phyloP scores from a whole-genome alignment of 2,797 vertebrate genomes.

The Chromobotia macracanthus region DNA sequence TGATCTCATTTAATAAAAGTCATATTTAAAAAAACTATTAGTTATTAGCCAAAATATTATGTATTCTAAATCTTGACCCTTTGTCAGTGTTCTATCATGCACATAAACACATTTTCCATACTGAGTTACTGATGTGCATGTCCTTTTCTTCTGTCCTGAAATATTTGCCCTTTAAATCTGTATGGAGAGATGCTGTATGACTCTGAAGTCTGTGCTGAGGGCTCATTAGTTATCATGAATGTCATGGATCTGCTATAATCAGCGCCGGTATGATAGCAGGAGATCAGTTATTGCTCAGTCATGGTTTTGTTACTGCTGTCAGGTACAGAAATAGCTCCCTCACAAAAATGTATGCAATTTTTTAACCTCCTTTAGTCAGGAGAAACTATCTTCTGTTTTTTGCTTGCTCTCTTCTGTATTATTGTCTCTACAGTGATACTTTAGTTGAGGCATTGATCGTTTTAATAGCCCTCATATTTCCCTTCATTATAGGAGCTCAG shows the following conservation, averaged over 20 bases:
- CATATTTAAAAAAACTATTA: too few relatives aligned
- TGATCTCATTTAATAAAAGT: too few relatives aligned
- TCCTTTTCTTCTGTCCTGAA: constrained; percentile 10
- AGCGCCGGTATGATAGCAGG: constrained; percentile 13
- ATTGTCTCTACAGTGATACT: neutral
- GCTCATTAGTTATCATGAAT: constrained; percentile 41
- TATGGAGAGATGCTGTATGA: constrained; percentile 11
- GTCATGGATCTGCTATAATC: constrained; percentile 41
- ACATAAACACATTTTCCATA: neutral
- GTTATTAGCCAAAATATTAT: too few relatives aligned
- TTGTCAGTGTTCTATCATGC: neutral
- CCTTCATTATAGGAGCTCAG: neutral
- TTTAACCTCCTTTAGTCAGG: constrained; percentile 8
- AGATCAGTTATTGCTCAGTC: constrained; percentile 31
- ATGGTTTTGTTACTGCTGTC: constrained; percentile 19
- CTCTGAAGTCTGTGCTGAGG: constrained; percentile 3
- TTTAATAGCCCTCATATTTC: neutral
- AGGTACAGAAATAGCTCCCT: neutral
- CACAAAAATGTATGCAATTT: neutral
- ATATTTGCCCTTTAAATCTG: constrained; percentile 6
- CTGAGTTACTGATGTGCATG: neutral
- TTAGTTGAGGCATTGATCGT: constrained; percentile 6
- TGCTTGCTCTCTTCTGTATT: neutral
- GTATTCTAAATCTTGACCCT: neutral
- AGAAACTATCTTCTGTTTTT: neutral